Percentiles rank a stretch among this genome's conserved stretches.
Evolutionary conservation across 2,888 invertebrate genomes (phyloP).

Genomic region (Adineta ricciae): DNA sequence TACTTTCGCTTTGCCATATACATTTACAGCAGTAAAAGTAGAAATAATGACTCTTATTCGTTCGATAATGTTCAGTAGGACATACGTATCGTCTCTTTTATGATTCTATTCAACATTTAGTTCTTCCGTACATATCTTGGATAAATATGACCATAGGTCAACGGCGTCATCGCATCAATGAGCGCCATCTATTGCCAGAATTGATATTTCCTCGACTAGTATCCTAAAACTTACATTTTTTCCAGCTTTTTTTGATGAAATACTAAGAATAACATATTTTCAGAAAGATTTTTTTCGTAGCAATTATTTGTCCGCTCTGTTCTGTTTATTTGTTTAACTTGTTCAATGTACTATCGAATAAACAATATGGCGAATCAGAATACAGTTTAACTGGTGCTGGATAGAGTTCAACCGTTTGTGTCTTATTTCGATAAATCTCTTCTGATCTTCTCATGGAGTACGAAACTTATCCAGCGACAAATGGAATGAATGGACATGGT

Average conservation of each 20-base stretch:
- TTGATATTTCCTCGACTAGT: not conserved
- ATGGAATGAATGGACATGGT: not conserved
- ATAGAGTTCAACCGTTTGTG: not conserved
- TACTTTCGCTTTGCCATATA: no score
- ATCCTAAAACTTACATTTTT: not conserved
- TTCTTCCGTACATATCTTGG: not conserved
- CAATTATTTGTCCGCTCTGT: not conserved
- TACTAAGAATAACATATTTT: not conserved
- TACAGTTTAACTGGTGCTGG: not conserved
- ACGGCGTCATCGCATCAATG: not conserved
- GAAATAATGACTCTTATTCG: no score
- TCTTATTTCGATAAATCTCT: not conserved
- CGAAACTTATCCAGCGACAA: not conserved
- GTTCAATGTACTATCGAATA: conserved; percentile 2
- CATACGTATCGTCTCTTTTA: no score
- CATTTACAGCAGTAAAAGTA: no score
- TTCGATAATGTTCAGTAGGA: no score
- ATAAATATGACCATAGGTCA: not conserved
- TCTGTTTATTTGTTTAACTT: not conserved
- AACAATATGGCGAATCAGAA: not conserved
- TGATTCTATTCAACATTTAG: no score
- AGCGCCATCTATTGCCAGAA: not conserved
- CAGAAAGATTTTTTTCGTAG: not conserved
- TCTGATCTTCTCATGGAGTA: not conserved
- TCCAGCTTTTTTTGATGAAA: not conserved